Evolutionary conservation across 2,888 invertebrate species (phyloP).

Genomic region (Buathra laborator): DNA sequence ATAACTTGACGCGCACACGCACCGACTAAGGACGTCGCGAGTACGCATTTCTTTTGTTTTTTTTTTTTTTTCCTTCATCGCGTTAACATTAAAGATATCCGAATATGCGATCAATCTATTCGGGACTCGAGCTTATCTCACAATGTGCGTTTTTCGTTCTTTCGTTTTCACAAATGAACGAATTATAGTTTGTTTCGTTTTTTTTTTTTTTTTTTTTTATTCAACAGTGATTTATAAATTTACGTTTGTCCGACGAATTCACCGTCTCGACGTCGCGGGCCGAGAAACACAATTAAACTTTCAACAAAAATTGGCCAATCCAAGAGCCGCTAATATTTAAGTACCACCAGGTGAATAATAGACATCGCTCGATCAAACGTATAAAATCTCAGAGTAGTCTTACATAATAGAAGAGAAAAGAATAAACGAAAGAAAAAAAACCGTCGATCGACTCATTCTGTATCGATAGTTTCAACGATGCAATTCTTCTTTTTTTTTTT

Average conservation of each 20-base stretch:
- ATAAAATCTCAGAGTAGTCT: conserved; percentile 30
- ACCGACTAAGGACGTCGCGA: conserved; percentile 51
- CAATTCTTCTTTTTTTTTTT: conserved; percentile 4
- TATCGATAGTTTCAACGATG: conserved; percentile 38
- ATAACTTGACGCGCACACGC: conserved; percentile 61
- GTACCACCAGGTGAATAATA: conserved; percentile 51
- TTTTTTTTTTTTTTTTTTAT: conserved; percentile 9
- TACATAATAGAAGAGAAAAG: conserved; percentile 17
- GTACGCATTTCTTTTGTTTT: neutral
- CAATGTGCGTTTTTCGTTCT: conserved; percentile 23
- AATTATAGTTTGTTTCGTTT: conserved; percentile 7
- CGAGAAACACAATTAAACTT: conserved; percentile 5
- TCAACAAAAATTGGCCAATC: conserved; percentile 26
- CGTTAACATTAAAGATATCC: conserved; percentile 43
- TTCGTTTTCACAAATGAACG: conserved; percentile 45
- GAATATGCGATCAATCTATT: conserved; percentile 22
- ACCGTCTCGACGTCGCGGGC: neutral
- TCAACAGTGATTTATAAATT: conserved; percentile 53
- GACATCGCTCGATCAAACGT: conserved; percentile 24
- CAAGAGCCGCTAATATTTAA: conserved; percentile 38
- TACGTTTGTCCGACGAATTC: conserved; percentile 16
- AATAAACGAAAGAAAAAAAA: neutral
- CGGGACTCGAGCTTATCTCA: conserved; percentile 9
- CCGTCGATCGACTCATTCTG: conserved; percentile 2
- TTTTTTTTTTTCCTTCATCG: conserved; percentile 39